Percentiles rank a stretch among this genome's conserved stretches.
These are phyloP conservation scores for Chelon auratus DNA, from an alignment of 2,797 vertebrate species.

Conservation along the genomic window DNA sequence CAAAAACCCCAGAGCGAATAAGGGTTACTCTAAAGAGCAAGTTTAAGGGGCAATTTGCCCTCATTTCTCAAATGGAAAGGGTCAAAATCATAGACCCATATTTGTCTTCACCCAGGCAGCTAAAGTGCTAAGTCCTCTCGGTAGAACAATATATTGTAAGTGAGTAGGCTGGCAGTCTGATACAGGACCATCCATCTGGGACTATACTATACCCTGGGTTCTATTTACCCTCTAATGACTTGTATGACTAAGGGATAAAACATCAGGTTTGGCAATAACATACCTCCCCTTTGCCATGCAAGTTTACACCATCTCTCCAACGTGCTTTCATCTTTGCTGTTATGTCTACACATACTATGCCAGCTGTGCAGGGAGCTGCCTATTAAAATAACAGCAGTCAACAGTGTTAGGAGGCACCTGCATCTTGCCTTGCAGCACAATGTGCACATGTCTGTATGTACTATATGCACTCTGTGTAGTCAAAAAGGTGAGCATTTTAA, in stretches of 20 bases:
- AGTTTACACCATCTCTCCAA: conserved; percentile 41
- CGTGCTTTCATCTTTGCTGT: conserved; percentile 68
- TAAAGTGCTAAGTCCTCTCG: conserved; percentile 29
- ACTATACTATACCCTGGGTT: conserved; percentile 8
- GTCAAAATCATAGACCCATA: conserved; percentile 48
- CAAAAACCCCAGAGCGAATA: conserved; percentile 20
- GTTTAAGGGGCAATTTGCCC: conserved; percentile 24
- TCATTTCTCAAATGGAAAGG: conserved; percentile 52
- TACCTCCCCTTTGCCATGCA: conserved; percentile 31
- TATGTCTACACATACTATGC: conserved; percentile 66
- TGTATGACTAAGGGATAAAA: conserved; percentile 33
- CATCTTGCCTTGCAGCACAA: conserved; percentile 13
- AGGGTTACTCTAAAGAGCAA: conserved; percentile 32
- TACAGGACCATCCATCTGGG: conserved; percentile 42
- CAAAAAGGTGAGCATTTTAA: neutral
- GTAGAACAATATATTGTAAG: conserved; percentile 55
- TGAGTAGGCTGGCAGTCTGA: conserved; percentile 40
- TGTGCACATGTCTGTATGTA: neutral
- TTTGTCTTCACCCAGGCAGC: conserved; percentile 56
- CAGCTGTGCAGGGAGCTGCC: conserved; percentile 63
- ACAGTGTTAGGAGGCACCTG: conserved; percentile 46
- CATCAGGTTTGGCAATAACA: conserved; percentile 32
- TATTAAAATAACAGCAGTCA: conserved; percentile 45
- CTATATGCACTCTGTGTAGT: neutral
- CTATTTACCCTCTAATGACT: conserved; percentile 40